These are phyloP conservation scores for Zeugodacus cucurbitae DNA, from an alignment of 1,140 invertebrate genomes.

Conservation along the genomic window DNA sequence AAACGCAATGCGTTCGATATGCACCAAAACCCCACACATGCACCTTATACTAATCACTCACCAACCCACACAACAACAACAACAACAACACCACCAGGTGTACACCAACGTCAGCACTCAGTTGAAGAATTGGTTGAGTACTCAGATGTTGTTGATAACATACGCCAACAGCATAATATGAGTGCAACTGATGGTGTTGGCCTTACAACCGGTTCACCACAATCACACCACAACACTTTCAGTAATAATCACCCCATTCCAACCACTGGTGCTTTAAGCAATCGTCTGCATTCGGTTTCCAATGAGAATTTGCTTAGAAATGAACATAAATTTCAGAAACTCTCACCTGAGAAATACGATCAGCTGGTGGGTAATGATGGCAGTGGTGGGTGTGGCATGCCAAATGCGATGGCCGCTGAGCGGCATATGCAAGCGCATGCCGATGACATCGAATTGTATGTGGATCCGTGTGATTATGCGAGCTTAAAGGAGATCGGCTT, in stretches of 20 bases:
- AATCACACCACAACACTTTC: conserved; percentile 36
- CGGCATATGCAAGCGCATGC: conserved; percentile 60
- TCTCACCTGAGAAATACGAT: conserved; percentile 64
- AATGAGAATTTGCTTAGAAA: conserved; percentile 61
- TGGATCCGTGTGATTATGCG: conserved; percentile 63
- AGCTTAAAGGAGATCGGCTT: conserved; percentile 69
- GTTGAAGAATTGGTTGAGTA: conserved; percentile 62
- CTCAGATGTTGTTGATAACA: conserved; percentile 63
- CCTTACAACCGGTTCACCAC: conserved; percentile 31
- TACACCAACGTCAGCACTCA: conserved; percentile 34
- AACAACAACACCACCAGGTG: neutral
- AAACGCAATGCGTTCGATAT: conserved; percentile 40
- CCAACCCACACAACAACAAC: conserved; percentile 22
- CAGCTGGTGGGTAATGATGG: conserved; percentile 59
- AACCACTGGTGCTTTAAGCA: conserved; percentile 26
- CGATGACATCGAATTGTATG: conserved; percentile 63
- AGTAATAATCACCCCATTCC: conserved; percentile 24
- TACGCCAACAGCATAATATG: conserved; percentile 51
- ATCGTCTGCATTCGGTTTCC: conserved; percentile 51
- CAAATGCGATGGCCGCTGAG: conserved; percentile 49
- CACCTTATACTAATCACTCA: conserved; percentile 43
- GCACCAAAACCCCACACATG: conserved; percentile 49
- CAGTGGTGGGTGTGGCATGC: neutral
- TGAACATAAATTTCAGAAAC: conserved; percentile 65
- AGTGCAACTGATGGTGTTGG: neutral